Percentiles rank a stretch among this genome's conserved stretches.
Evolutionary conservation across 2,113 vertebrate genomes (phyloP).

Genomic region (Dascyllus trimaculatus): DNA sequence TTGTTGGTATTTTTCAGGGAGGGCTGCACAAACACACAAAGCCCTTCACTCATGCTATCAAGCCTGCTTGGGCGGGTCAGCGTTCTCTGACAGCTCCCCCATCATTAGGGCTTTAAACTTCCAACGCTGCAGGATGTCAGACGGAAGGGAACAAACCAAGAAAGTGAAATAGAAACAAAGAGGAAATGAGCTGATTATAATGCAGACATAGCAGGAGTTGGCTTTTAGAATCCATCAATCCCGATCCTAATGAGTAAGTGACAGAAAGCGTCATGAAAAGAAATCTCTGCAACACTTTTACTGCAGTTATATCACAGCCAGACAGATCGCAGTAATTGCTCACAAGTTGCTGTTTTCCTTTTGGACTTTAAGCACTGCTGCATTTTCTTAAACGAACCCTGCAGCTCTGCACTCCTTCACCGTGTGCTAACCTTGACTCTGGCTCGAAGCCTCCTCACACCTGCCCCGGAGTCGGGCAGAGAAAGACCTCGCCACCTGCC

Average conservation of each 20-base stretch:
- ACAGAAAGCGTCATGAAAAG: constrained; percentile 44
- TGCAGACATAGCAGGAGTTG: constrained; percentile 52
- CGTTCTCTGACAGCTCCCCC: constrained; percentile 68
- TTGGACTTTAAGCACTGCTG: constrained; percentile 47
- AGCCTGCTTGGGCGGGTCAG: constrained; percentile 66
- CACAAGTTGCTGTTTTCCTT: constrained; percentile 28
- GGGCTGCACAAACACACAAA: constrained; percentile 52
- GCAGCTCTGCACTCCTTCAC: constrained; percentile 17
- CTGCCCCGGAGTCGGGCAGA: constrained; percentile 60
- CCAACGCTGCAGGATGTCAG: constrained; percentile 48
- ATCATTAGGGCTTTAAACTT: constrained; percentile 67
- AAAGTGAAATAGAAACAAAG: constrained; percentile 54
- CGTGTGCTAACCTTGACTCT: constrained; percentile 71
- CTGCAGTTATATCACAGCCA: background rate
- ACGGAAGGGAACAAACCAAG: constrained; percentile 41
- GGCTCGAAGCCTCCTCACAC: constrained; percentile 64
- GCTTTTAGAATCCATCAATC: constrained; percentile 62
- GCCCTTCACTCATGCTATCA: constrained; percentile 57
- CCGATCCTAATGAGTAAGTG: constrained; percentile 55
- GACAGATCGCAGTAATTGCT: constrained; percentile 19
- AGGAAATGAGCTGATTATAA: constrained; percentile 58
- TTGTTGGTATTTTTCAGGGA: constrained; percentile 36
- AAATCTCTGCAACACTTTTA: constrained; percentile 22
- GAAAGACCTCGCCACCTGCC: constrained; percentile 42
- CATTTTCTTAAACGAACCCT: constrained; percentile 37